These are phyloP conservation scores for Luffia ferchaultella DNA, from an alignment of 2,888 invertebrate genomes.

Conservation along the genomic window DNA sequence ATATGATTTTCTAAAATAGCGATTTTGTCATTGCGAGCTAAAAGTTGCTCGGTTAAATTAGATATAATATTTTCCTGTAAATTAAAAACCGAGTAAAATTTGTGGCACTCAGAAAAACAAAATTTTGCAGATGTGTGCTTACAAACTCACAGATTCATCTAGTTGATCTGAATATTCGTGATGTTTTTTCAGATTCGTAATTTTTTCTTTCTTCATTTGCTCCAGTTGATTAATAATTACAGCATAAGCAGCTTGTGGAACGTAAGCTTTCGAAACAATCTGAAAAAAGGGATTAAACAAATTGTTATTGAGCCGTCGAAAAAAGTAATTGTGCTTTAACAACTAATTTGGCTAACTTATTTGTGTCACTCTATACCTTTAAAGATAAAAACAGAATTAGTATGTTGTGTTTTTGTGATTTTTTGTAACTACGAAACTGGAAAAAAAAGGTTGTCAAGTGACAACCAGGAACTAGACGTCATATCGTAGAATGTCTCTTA, in stretches of 20 bases:
- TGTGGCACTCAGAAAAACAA: not conserved
- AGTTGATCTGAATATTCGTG: constrained; percentile 33
- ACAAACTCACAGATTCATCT: constrained; percentile 34
- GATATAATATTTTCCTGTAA: constrained; percentile 37
- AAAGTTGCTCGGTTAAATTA: constrained; percentile 31
- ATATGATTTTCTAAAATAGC: constrained; percentile 46
- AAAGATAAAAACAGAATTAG: too few species aligned
- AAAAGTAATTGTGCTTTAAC: too few species aligned
- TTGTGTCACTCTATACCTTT: too few species aligned
- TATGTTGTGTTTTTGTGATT: too few species aligned
- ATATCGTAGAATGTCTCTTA: too few species aligned
- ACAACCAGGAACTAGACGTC: too few species aligned
- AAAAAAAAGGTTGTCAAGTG: too few species aligned
- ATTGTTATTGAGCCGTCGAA: too few species aligned
- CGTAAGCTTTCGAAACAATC: constrained; percentile 14
- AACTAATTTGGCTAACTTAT: too few species aligned
- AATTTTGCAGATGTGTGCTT: not conserved
- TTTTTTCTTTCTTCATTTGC: constrained; percentile 36
- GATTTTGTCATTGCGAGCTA: constrained; percentile 37
- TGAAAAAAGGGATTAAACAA: too few species aligned
- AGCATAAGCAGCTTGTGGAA: constrained; percentile 17
- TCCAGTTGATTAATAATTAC: constrained; percentile 30
- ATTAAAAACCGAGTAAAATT: not conserved
- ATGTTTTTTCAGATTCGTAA: constrained; percentile 28
- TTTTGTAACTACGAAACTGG: too few species aligned